Conservation (phyloP, 2,888 invertebrate species). For the Girardia tigrina region DNA sequence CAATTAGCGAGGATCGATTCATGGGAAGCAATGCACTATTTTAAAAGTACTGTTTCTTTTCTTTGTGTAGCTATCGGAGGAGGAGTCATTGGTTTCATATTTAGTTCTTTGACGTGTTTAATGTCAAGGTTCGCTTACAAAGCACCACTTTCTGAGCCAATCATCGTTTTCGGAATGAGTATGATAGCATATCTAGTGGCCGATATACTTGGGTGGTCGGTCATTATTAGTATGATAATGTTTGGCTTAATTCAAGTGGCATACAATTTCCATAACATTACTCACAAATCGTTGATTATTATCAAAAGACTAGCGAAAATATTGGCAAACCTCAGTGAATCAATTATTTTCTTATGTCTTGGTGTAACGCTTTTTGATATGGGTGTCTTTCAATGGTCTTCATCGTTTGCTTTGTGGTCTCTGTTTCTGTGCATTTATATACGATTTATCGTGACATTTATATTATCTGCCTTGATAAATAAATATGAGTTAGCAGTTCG, state of each 20-base stretch:
- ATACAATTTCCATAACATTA: slow-evolving; percentile 54
- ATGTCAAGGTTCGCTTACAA: slow-evolving; percentile 50
- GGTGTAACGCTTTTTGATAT: slow-evolving; percentile 54
- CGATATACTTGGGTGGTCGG: slow-evolving; percentile 55
- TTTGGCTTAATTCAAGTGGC: slow-evolving; percentile 55
- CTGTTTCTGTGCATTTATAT: slow-evolving; percentile 50
- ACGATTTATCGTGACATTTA: slow-evolving; percentile 45
- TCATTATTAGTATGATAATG: slow-evolving; percentile 55
- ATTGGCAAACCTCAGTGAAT: slow-evolving; percentile 53
- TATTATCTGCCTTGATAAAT: slow-evolving; percentile 31
- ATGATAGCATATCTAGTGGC: slow-evolving; percentile 54
- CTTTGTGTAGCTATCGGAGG: slow-evolving; percentile 53
- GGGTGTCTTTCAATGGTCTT: slow-evolving; percentile 51
- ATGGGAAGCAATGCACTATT: slow-evolving; percentile 47
- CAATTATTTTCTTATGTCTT: slow-evolving; percentile 55
- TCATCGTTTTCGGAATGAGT: slow-evolving; percentile 53
- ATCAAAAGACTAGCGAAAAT: slow-evolving; percentile 55
- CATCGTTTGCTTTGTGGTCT: slow-evolving; percentile 52
- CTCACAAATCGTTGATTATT: slow-evolving; percentile 53
- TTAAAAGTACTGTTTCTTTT: slow-evolving; percentile 52
- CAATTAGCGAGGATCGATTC: slow-evolving; percentile 45
- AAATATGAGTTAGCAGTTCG: neutral
- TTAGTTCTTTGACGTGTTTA: slow-evolving; percentile 44
- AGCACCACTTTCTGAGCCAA: slow-evolving; percentile 53
- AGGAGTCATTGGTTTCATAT: slow-evolving; percentile 51